Conservation (phyloP, 2,113 vertebrate genomes). For the Lucifuga dentata region DNA sequence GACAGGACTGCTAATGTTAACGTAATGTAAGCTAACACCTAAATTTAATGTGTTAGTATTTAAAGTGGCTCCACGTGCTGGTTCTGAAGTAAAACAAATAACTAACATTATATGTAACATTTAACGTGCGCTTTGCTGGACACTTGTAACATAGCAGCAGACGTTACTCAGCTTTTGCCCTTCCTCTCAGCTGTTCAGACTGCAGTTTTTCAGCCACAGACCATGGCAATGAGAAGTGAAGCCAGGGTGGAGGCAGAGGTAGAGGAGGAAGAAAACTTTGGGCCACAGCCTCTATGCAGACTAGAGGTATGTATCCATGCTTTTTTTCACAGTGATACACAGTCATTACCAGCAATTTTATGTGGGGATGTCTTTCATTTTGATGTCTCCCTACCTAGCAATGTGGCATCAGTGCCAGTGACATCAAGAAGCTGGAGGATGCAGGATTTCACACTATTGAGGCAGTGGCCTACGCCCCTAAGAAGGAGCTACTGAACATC, state of each 20-base stretch:
- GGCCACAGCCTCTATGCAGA: slow-evolving; percentile 90
- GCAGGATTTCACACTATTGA: slow-evolving; percentile 98
- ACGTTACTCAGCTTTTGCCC: too few species aligned
- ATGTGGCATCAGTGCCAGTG: slow-evolving; percentile 92
- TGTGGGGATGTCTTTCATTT: background rate
- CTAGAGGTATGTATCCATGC: slow-evolving; percentile 85
- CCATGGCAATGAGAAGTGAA: slow-evolving; percentile 92
- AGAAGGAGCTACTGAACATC: slow-evolving; percentile 96
- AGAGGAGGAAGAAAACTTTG: slow-evolving; percentile 93
- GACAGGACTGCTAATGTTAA: slow-evolving; percentile 26
- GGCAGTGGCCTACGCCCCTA: slow-evolving; percentile 95
- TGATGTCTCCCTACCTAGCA: slow-evolving; percentile 81
- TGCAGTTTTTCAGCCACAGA: background rate
- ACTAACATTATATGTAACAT: too few species aligned
- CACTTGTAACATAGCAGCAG: too few species aligned
- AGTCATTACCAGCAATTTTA: background rate
- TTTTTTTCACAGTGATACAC: too few species aligned
- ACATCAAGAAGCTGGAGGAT: slow-evolving; percentile 96
- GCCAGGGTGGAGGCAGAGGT: slow-evolving; percentile 79
- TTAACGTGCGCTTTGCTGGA: too few species aligned
- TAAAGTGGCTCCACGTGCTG: too few species aligned
- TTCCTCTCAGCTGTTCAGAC: background rate
- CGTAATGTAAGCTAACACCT: slow-evolving; percentile 9
- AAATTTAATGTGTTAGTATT: background rate
- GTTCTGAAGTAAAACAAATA: too few species aligned